Evolutionary conservation across 2,888 invertebrate genomes (phyloP).

Genomic region (Caenorhabditis wallacei): DNA sequence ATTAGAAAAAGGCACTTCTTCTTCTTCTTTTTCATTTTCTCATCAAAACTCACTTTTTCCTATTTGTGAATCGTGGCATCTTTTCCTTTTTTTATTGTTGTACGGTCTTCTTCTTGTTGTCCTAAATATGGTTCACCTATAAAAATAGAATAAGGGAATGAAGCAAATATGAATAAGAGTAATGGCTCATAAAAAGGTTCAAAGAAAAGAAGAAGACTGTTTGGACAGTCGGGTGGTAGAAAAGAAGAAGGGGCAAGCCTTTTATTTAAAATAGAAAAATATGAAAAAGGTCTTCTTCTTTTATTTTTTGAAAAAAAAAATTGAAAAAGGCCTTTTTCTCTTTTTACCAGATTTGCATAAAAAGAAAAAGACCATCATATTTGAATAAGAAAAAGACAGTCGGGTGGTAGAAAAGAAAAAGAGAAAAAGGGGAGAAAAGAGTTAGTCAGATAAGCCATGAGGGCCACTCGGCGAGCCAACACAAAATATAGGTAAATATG

Average conservation of each 20-base stretch:
- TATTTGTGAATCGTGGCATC: constrained; percentile 36
- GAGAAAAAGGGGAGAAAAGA: neutral
- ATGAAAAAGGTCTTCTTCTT: too few relatives aligned
- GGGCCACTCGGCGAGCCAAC: constrained; percentile 7
- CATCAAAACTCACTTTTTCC: constrained; percentile 39
- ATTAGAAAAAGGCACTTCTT: too few relatives aligned
- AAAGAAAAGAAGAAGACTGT: neutral
- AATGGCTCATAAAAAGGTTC: constrained; percentile 13
- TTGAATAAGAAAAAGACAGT: constrained; percentile 10
- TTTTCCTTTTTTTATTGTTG: neutral
- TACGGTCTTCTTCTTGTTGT: neutral
- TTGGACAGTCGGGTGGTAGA: constrained; percentile 18
- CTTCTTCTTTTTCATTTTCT: too few relatives aligned
- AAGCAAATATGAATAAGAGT: constrained; percentile 17
- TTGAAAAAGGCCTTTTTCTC: too few relatives aligned
- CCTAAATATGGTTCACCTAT: constrained; percentile 1
- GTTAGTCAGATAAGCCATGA: constrained; percentile 1
- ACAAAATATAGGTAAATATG: constrained; percentile 16
- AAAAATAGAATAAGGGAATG: neutral
- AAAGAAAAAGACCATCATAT: constrained; percentile 7
- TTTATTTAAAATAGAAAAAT: too few relatives aligned
- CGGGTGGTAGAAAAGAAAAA: neutral
- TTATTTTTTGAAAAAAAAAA: too few relatives aligned
- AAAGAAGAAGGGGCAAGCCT: constrained; percentile 2
- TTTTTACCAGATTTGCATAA: neutral